Evolutionary conservation across 2,888 invertebrate species (phyloP), one percentile per base, ranked within the genome.

Genomic region (Pollenia angustigena): DNA sequence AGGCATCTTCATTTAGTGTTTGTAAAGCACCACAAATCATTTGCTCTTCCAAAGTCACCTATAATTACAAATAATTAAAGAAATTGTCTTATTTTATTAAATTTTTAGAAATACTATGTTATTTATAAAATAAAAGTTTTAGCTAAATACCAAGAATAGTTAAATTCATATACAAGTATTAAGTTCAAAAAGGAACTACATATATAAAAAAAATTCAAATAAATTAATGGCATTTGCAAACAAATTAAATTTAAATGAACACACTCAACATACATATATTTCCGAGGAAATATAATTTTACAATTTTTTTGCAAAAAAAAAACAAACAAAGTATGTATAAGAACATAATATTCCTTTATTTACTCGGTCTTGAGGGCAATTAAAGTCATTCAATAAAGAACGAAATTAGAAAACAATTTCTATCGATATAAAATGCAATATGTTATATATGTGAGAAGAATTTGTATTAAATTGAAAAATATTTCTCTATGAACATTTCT

Each of bases 11-110:
- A 94, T 97, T 98, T 48, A 98, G 94, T 0, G 98, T 97, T 94
- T 98, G 98, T 84, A 98, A 94, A 2, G 98, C 98, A 87, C 98
- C 98, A 93, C 97, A 97, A 89, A 98, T 98, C 97, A 98, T 97
- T 94, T 98, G 98, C 92, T 98, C 98, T 93, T 98, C 98, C 89
- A 98, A 94, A 0, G 98, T 98, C 81, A 98, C 97, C 98, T 98
- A 93, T 23, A 91, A 93, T 60, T 23, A 42, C 46, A 81, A 44
- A 62, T 46, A 69, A 42, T 68, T 50, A 14, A 14, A 40, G 10
- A 11, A n/a, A 6, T 32, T 32, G 0, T 32, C 32, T 32, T 32
- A 18, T 50, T 14, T 18, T 40, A 32, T 76, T 50, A 46, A 60
- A 64, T n/a, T 44, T 50, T 8, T 40, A 1, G 18, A 18, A 18